Base-by-base conservation (phyloP, 2,113 vertebrate species). In the Phrynosoma platyrhinos region DNA sequence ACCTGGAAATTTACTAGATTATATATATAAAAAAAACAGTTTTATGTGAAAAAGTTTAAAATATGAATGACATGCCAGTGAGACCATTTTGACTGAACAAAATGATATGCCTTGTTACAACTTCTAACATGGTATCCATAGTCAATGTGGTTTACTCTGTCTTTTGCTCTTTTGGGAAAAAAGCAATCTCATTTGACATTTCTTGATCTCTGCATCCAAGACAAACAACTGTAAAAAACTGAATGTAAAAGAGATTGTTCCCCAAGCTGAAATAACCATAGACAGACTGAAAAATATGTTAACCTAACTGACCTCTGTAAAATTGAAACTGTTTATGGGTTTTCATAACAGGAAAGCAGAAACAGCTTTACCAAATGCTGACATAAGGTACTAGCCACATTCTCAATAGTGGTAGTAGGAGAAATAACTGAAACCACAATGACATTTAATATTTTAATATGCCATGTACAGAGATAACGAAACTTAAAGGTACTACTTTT, bases 391-490 rank as follows among this genome's bases (percentile, higher is more conserved):
- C 92, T 92, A 92, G 85, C 85, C 83, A 88, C 90, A 79, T 90
- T 90, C 91, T 95, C 94, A 94, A 94, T 91, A 91, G 92, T 89
- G 90, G 88, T 86, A 92, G 88, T 40, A 93, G 91, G 93, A 79
- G 90, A 62, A 12, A 85, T 42, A 95, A 83, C 86, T 78, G 92
- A 77, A 94, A 87, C 55, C 93, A 92, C 91, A 84, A 69, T 52
- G 79, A 78, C 79, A 91, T 91, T 94, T 89, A 91, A 89, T 83
- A 88, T 93, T 92, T 90, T 90, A 93, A 94, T 93, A 93, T 91
- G 93, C 77, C 86, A 58, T 90, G 91, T 85, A 90, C 93, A 84
- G 72, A 89, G 87, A 87, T 82, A 80, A 92, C 86, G 94, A 92
- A 84, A 92, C 83, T 75, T 93, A 90, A 91, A 21, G 82, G 83